Evolutionary conservation across 2,113 vertebrate genomes (phyloP).

Genomic region (Phoxinus phoxinus): DNA sequence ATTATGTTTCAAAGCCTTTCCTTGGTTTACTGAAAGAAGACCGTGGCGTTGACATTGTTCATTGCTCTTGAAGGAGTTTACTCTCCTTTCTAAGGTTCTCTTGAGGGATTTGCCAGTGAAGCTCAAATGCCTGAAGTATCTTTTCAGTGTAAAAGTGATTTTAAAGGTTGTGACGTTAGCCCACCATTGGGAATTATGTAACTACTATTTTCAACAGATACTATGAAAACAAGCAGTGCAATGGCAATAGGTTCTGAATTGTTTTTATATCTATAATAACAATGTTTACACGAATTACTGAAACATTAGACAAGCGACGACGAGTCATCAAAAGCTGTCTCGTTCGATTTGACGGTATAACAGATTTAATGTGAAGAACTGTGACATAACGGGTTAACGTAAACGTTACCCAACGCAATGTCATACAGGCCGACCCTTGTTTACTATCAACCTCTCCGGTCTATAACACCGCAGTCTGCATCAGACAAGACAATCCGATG

Average conservation of each 20-base stretch:
- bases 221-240: neutral
- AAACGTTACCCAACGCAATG: conserved; percentile 58
- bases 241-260: neutral
- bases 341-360: neutral
- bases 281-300: neutral
- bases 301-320: neutral
- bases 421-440: conserved; percentile 34
- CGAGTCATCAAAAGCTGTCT: neutral
- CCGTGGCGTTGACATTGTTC: neutral
- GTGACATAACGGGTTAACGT: conserved; percentile 42
- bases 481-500: neutral
- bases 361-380: neutral
- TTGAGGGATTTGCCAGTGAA: neutral
- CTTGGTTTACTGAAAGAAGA: neutral
- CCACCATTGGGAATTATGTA: neutral
- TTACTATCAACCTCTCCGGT: neutral
- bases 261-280: neutral
- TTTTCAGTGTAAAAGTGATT: neutral
- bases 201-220: neutral
- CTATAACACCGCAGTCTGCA: neutral
- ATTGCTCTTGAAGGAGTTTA: neutral
- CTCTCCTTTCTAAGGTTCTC: neutral
- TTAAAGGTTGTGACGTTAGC: neutral
- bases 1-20: neutral
- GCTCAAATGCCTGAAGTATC: neutral